Percentiles rank a stretch among this genome's conserved stretches.
These are phyloP conservation scores for Cherax quadricarinatus DNA, from an alignment of 1,140 invertebrate genomes.

Conservation along the genomic window DNA sequence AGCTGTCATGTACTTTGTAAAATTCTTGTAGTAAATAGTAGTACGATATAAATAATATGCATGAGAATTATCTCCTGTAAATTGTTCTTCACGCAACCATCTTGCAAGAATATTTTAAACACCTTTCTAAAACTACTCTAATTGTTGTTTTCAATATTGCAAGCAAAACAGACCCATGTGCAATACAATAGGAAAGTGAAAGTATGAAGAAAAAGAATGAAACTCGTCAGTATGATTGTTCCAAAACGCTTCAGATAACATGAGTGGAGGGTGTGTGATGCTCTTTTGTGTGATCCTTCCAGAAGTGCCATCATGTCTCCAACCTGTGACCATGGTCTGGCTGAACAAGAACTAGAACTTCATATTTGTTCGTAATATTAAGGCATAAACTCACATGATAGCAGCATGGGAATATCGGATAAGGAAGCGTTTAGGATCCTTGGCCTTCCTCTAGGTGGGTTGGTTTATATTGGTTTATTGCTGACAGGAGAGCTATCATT, in stretches of 20 bases:
- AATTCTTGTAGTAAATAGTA: background rate
- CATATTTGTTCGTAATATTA: slow-evolving; percentile 13
- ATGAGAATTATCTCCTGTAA: background rate
- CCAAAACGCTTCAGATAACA: background rate
- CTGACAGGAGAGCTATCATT: no score
- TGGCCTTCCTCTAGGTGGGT: slow-evolving; percentile 42
- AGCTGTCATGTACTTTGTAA: background rate
- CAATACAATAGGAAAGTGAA: background rate
- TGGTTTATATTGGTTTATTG: background rate
- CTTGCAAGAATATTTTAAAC: no score
- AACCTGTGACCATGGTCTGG: slow-evolving; percentile 12
- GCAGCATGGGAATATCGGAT: slow-evolving; percentile 39
- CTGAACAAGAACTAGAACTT: slow-evolving; percentile 2
- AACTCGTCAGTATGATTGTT: background rate
- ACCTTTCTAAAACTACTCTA: no score
- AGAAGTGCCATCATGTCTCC: background rate
- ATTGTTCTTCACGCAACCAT: no score
- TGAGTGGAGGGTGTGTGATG: background rate
- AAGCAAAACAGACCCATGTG: slow-evolving; percentile 17
- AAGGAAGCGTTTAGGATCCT: slow-evolving; percentile 43
- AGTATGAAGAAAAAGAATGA: background rate
- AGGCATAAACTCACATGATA: background rate
- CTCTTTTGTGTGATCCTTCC: background rate
- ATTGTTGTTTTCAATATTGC: background rate
- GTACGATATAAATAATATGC: background rate